These are phyloP conservation scores for Myotis brandtii DNA, from an alignment of 2,113 vertebrate genomes.

Conservation along the genomic window DNA sequence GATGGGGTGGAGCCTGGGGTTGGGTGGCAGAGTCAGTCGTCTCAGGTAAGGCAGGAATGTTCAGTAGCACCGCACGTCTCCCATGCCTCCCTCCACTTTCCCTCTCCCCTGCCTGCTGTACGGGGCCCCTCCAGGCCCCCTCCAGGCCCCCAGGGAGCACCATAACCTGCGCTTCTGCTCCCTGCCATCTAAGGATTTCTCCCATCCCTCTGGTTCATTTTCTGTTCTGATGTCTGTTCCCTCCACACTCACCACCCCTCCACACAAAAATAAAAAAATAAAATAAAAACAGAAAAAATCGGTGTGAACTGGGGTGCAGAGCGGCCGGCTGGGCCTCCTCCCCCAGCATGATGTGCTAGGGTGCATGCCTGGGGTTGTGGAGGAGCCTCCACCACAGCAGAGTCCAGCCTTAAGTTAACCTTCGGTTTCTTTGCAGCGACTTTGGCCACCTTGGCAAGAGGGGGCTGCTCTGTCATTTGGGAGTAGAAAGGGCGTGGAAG, in stretches of 20 bases:
- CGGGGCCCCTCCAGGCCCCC: constrained; percentile 56
- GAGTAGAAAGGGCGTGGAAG: not conserved
- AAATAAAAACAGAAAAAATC: not conserved
- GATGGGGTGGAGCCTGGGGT: not conserved
- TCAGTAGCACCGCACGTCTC: constrained; percentile 66
- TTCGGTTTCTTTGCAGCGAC: constrained; percentile 80
- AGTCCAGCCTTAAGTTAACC: constrained; percentile 78
- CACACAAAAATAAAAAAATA: not conserved
- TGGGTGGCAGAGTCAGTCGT: constrained; percentile 52
- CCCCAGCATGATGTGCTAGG: constrained; percentile 61
- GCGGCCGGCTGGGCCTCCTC: constrained; percentile 59
- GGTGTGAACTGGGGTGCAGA: constrained; percentile 69
- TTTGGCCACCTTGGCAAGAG: constrained; percentile 64
- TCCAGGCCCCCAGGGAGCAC: constrained; percentile 42
- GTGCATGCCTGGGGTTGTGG: constrained; percentile 79
- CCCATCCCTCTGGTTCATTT: constrained; percentile 75
- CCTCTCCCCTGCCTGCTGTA: constrained; percentile 9
- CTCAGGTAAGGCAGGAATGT: constrained; percentile 79
- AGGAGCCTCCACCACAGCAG: constrained; percentile 62
- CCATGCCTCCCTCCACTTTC: constrained; percentile 55
- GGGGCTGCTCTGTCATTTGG: constrained; percentile 76
- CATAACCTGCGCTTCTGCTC: constrained; percentile 45
- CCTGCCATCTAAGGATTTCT: constrained; percentile 63
- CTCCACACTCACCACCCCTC: constrained; percentile 30
- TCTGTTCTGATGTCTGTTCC: constrained; percentile 83